phyloP scores from a whole-genome alignment of 2,888 invertebrate genomes.

The Taphrorychus bicolor region DNA sequence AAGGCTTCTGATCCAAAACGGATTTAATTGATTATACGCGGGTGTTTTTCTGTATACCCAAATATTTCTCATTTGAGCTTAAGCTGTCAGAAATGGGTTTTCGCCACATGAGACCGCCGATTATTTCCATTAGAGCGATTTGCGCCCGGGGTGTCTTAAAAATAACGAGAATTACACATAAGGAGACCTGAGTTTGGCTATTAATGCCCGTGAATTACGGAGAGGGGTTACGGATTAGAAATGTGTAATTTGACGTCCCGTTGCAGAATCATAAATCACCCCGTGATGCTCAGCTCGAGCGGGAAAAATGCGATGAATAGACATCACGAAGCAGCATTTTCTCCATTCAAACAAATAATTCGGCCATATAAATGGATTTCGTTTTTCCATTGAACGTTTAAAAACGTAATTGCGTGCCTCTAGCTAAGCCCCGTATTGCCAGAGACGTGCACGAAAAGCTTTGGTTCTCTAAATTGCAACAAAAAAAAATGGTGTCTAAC shows the following conservation, averaged over 20 bases:
- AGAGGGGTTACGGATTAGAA: too few species aligned
- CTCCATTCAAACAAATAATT: background rate
- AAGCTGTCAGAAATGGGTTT: slow-evolving; percentile 6
- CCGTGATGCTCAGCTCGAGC: too few species aligned
- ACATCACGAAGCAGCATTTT: background rate
- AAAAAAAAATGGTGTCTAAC: background rate
- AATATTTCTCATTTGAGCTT: slow-evolving; percentile 3
- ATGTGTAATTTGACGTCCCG: too few species aligned
- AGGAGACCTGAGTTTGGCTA: background rate
- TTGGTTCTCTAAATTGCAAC: too few species aligned
- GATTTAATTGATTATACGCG: background rate
- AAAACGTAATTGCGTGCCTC: slow-evolving; percentile 1
- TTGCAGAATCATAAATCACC: background rate
- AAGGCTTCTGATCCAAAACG: background rate
- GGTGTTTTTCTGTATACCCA: background rate
- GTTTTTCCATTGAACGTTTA: background rate
- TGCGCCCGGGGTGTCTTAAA: background rate
- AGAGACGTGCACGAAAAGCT: background rate
- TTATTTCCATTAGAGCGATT: slow-evolving; percentile 2
- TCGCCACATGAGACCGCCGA: slow-evolving; percentile 1
- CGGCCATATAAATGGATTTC: background rate
- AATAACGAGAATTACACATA: background rate
- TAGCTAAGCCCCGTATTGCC: background rate
- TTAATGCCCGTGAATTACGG: background rate
- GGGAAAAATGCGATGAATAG: slow-evolving; percentile 17